Base-by-base conservation (phyloP, 2,113 vertebrate genomes). In the Eonycteris spelaea region DNA sequence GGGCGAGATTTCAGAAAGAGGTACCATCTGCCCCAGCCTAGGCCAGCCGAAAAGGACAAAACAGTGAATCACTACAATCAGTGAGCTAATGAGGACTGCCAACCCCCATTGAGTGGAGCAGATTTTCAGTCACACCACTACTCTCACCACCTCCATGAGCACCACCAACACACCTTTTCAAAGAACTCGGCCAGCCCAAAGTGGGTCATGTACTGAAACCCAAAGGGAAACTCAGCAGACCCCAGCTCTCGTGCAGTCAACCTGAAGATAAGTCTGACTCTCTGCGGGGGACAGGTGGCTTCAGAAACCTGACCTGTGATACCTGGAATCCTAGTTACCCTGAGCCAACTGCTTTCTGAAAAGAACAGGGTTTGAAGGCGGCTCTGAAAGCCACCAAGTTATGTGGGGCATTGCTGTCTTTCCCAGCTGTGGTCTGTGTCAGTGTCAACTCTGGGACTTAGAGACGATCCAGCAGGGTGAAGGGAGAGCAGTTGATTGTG, bases 131-230 rank as follows among this genome's bases (percentile, higher is more conserved):
- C 85, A 48, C 61, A 89, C 85, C 51, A 57, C 86, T 65, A 55
- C 63, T 45, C 26, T 74, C 68, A 10, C 70, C 38, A 15, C 68
- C 84, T 87, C 28, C 30, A 26, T 92, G 43, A 95, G 80, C 75
- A 59, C 30, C 63, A 68, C 68, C 24, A 45, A 65, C 0, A 3
- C 26, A 16, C 59, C 70, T 93, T 95, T 97, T 93, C 95, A 94
- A 90, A 97, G 93, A 96, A 96, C 55, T 86, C 51, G 59, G 59
- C 92, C 80, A 85, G 48, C 85, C 93, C 91, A 80, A 97, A 96
- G 85, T 97, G 88, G 95, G 94, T 97, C 93, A 97, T 4, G 5
- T 4, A 7, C 68, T 83, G 80, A 95, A 96, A 95, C 94, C 84
- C 93, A 95, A 85, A 94, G 88, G 92, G 93, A 96, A 97, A 96